Evolutionary conservation across 1,140 invertebrate genomes (phyloP).

Genomic region (Calephelis nemesis): DNA sequence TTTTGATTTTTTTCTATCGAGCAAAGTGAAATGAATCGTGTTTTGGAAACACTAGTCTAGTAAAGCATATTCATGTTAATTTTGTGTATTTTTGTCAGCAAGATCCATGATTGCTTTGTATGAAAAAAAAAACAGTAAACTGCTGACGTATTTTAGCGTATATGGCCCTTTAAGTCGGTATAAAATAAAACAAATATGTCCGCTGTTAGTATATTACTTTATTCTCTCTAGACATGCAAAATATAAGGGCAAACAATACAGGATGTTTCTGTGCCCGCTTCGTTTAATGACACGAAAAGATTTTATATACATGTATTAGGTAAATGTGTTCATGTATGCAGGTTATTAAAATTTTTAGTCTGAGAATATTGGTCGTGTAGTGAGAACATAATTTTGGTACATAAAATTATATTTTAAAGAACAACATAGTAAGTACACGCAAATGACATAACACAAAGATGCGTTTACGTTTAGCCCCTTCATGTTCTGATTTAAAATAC

Average conservation of each 20-base stretch:
- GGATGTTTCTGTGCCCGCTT: neutral
- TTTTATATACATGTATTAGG: conserved; percentile 1
- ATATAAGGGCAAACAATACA: conserved; percentile 57
- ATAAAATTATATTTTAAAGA: neutral
- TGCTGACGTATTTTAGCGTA: no score
- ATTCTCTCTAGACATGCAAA: conserved; percentile 74
- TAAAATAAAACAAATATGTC: conserved; percentile 39
- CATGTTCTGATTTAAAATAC: neutral
- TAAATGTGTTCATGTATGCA: neutral
- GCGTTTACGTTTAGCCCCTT: neutral
- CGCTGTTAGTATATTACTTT: conserved; percentile 65
- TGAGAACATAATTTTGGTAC: neutral
- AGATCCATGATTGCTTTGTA: no score
- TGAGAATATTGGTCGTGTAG: neutral
- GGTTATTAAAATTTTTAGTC: neutral
- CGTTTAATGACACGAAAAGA: neutral
- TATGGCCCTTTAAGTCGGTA: no score
- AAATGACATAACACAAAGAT: neutral
- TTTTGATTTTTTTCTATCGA: no score
- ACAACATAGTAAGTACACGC: neutral
- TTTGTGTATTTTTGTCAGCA: no score
- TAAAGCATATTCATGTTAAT: no score
- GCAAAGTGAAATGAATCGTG: no score
- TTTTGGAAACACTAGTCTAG: no score
- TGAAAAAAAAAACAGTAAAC: no score